phyloP scores from a whole-genome alignment of 2,797 vertebrate genomes.

The Gymnothorax reevesii region DNA sequence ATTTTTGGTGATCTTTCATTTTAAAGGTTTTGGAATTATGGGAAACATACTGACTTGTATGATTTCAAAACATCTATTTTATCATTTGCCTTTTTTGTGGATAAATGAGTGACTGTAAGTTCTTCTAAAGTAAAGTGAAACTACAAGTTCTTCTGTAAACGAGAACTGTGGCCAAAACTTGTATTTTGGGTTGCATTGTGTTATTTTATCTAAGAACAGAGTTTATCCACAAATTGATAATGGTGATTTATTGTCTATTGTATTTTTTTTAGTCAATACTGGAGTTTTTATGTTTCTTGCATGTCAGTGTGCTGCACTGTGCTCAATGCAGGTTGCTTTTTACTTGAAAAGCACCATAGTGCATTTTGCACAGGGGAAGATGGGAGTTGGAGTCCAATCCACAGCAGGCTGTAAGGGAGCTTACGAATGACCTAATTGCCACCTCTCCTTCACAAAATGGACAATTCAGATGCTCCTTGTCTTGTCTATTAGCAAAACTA shows the following conservation, averaged over 20 bases:
- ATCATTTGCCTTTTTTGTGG: background rate
- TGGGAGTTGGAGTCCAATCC: slow-evolving; percentile 4
- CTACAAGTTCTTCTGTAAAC: background rate
- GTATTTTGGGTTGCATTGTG: background rate
- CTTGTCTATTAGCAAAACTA: too few species aligned
- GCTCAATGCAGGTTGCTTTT: slow-evolving; percentile 3
- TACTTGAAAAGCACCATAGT: background rate
- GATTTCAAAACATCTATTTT: background rate
- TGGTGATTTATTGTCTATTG: background rate
- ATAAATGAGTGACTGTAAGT: background rate
- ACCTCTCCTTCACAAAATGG: too few species aligned
- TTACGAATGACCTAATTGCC: too few species aligned
- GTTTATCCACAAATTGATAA: background rate
- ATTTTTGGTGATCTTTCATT: background rate
- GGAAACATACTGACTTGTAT: background rate
- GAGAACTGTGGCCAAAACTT: background rate
- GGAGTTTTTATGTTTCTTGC: background rate
- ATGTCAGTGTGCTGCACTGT: background rate
- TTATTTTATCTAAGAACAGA: background rate
- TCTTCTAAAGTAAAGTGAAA: background rate
- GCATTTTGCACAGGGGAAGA: background rate
- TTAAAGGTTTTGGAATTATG: background rate
- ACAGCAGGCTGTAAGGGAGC: background rate
- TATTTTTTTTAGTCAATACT: slow-evolving; percentile 10
- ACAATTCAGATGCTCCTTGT: too few species aligned